A percentile compares a stretch with the other conserved stretches of the same genome.
These are phyloP conservation scores for Rhagophthalmus giganteus DNA, from an alignment of 2,888 invertebrate genomes.

Conservation along the genomic window DNA sequence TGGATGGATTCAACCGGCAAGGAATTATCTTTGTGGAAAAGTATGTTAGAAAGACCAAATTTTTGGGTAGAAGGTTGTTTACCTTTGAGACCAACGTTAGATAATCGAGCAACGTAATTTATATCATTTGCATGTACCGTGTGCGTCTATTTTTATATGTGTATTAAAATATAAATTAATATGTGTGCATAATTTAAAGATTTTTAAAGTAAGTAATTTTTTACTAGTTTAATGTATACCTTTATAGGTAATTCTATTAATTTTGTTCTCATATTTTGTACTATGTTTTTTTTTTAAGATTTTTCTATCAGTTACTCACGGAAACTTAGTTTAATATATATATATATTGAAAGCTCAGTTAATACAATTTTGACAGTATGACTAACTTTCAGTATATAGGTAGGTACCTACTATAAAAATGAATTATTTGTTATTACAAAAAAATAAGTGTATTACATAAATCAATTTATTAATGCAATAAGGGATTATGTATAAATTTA, in stretches of 20 bases:
- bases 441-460: too few relatives aligned
- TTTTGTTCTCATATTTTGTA: conserved; percentile 41
- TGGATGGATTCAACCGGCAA: conserved; percentile 96
- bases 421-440: too few relatives aligned
- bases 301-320: too few relatives aligned
- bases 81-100: conserved; percentile 78
- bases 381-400: too few relatives aligned
- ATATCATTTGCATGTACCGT: conserved; percentile 12
- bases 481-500: too few relatives aligned
- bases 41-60: conserved; percentile 91
- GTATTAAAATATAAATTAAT: conserved; percentile 13
- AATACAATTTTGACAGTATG: too few relatives aligned
- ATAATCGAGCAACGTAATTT: conserved; percentile 54
- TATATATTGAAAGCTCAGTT: too few relatives aligned
- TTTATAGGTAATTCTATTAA: conserved; percentile 44
- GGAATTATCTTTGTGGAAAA: conserved; percentile 89
- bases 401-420: too few relatives aligned
- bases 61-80: conserved; percentile 97
- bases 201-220: conserved; percentile 50
- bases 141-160: conserved; percentile 26
- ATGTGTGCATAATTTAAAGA: conserved; percentile 33
- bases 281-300: too few relatives aligned
- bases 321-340: too few relatives aligned
- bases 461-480: too few relatives aligned
- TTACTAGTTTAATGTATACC: conserved; percentile 49